Conservation (phyloP, 92 coral and sea anemone genomes). For the Virgularia gustaviana region DNA sequence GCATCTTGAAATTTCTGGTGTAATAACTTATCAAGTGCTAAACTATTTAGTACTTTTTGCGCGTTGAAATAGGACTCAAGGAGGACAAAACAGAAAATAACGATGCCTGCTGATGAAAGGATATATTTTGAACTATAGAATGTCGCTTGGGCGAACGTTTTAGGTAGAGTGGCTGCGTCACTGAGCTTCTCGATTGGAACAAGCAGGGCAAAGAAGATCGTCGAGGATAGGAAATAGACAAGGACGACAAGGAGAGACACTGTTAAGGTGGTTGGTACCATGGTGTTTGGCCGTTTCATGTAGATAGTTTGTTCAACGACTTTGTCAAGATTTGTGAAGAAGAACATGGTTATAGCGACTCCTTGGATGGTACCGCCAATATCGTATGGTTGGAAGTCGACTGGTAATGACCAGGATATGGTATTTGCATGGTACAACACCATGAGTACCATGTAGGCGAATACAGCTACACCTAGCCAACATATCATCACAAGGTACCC, state of each 20-base stretch:
- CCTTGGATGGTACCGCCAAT: slow-evolving; percentile 14
- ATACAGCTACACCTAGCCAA: not conserved
- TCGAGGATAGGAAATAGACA: slow-evolving; percentile 17
- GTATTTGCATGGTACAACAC: slow-evolving; percentile 11
- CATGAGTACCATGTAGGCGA: slow-evolving; percentile 2
- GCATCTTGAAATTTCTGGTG: not conserved
- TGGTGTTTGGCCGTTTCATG: not conserved
- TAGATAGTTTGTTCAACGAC: slow-evolving; percentile 8
- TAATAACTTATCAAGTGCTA: slow-evolving; percentile 15
- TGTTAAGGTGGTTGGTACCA: slow-evolving; percentile 9
- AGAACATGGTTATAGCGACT: slow-evolving; percentile 18
- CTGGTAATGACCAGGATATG: not conserved
- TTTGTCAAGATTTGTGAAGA: slow-evolving; percentile 19
- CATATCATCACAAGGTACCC: not conserved
- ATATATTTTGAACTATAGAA: slow-evolving; percentile 12
- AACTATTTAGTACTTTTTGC: slow-evolving; percentile 1
- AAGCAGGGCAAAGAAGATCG: slow-evolving; percentile 5
- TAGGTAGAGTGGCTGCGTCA: slow-evolving; percentile 2
- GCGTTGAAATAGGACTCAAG: slow-evolving; percentile 16
- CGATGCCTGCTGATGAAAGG: slow-evolving; percentile 3
- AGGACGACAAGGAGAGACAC: slow-evolving; percentile 1
- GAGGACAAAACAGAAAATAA: slow-evolving; percentile 1
- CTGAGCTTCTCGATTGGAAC: slow-evolving; percentile 1
- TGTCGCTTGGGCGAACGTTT: slow-evolving; percentile 17
- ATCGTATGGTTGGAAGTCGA: slow-evolving; percentile 19